phyloP scores from a whole-genome alignment of 2,113 vertebrate species.

The Rhinoderma darwinii region DNA sequence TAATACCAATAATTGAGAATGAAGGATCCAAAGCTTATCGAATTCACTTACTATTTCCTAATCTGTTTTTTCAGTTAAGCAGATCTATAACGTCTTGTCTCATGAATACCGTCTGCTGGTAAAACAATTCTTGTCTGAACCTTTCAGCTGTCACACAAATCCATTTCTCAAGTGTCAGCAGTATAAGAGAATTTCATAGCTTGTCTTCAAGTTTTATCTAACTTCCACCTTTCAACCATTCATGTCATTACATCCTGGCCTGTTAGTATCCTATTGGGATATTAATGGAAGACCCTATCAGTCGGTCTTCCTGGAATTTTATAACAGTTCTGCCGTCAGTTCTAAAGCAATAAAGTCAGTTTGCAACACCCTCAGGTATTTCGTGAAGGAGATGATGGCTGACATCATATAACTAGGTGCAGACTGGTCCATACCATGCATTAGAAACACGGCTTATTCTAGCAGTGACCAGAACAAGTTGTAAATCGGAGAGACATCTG shows the following conservation, averaged over 20 bases:
- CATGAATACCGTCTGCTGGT: not conserved
- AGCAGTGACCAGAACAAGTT: not conserved
- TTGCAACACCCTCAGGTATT: not conserved
- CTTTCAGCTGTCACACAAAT: constrained; percentile 1
- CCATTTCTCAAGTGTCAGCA: not conserved
- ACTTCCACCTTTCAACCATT: not conserved
- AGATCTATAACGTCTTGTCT: not conserved
- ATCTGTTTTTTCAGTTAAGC: not conserved
- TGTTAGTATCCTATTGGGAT: not conserved
- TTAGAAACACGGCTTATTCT: not conserved
- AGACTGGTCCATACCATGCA: not conserved
- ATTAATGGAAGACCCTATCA: not conserved
- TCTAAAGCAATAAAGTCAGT: not conserved
- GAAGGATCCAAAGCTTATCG: not conserved
- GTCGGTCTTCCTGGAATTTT: not conserved
- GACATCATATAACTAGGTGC: not conserved
- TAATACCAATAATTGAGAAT: not conserved
- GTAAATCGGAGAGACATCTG: not conserved
- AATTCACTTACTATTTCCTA: not conserved
- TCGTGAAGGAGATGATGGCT: not conserved
- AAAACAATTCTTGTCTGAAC: not conserved
- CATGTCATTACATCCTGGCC: not conserved
- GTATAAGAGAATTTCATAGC: not conserved
- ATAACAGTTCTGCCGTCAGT: not conserved
- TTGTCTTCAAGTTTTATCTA: not conserved